Percentiles rank a stretch among this genome's conserved stretches.
Conservation (phyloP, 2,113 vertebrate genomes). For the Alosa alosa region DNA sequence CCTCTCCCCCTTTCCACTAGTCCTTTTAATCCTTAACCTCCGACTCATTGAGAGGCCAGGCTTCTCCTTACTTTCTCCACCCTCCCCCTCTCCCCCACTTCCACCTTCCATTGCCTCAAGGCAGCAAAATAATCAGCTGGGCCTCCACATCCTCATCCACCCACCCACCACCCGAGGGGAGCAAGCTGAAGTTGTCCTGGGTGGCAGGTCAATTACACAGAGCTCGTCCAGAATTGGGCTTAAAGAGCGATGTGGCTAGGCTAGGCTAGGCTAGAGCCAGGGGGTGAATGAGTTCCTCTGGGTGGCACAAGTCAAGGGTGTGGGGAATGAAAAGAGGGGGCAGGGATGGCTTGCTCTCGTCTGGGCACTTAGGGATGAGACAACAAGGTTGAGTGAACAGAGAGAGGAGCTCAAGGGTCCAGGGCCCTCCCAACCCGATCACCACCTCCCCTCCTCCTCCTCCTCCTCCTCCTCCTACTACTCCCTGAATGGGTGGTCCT, state of each 20-base stretch:
- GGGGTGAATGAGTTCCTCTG: background rate
- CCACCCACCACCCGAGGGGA: background rate
- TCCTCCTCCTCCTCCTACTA: slow-evolving; percentile 14
- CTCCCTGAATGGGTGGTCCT: slow-evolving; percentile 56
- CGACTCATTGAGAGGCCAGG: background rate
- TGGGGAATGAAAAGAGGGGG: background rate
- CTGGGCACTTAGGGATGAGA: background rate
- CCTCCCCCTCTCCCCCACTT: background rate
- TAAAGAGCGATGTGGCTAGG: background rate
- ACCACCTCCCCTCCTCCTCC: background rate
- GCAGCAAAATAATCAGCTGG: background rate
- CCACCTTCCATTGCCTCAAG: background rate
- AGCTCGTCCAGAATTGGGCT: background rate
- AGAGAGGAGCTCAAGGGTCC: background rate
- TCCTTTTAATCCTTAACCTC: background rate
- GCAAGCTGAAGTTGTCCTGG: background rate
- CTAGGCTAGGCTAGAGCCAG: background rate
- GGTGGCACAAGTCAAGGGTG: background rate
- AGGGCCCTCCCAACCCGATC: background rate
- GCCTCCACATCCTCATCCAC: slow-evolving; percentile 5
- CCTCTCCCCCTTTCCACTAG: background rate
- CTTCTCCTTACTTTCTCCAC: background rate
- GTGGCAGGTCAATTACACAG: slow-evolving; percentile 8
- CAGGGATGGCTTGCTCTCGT: background rate
- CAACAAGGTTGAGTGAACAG: slow-evolving; percentile 43